phyloP scores from a whole-genome alignment of 1,140 invertebrate species.

The Pogonognathellus flavescens region DNA sequence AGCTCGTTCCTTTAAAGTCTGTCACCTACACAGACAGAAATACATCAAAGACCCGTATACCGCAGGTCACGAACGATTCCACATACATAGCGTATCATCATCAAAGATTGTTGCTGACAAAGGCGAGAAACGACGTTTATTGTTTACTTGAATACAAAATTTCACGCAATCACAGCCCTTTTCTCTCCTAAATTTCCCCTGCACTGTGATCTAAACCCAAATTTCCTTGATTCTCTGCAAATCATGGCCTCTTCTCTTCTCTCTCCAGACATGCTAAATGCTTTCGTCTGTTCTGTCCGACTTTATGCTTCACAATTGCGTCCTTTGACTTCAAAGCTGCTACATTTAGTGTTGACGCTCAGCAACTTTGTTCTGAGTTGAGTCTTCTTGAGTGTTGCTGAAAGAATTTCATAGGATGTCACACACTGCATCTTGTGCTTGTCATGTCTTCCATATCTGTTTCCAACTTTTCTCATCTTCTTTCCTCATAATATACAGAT shows the following conservation, averaged over 20 bases:
- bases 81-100: background rate
- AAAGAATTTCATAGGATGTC: background rate
- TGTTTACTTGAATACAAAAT: slow-evolving; percentile 21
- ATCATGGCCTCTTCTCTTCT: slow-evolving; percentile 10
- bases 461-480: too few relatives aligned
- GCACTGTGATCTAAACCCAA: background rate
- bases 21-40: background rate
- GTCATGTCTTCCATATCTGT: too few relatives aligned
- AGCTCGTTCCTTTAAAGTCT: background rate
- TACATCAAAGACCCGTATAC: background rate
- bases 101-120: background rate
- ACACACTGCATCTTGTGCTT: background rate
- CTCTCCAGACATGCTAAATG: slow-evolving; percentile 20
- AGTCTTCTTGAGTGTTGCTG: too few relatives aligned
- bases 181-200: background rate
- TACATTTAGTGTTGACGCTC: background rate
- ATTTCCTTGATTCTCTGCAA: background rate
- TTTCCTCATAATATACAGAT: too few relatives aligned
- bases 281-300: background rate
- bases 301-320: background rate
- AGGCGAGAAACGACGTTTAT: background rate
- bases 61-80: background rate
- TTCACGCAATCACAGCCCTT: background rate
- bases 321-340: background rate
- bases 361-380: background rate